Evolutionary conservation across 2,888 invertebrate species (phyloP).

Genomic region (Chrysotoxum bicinctum): DNA sequence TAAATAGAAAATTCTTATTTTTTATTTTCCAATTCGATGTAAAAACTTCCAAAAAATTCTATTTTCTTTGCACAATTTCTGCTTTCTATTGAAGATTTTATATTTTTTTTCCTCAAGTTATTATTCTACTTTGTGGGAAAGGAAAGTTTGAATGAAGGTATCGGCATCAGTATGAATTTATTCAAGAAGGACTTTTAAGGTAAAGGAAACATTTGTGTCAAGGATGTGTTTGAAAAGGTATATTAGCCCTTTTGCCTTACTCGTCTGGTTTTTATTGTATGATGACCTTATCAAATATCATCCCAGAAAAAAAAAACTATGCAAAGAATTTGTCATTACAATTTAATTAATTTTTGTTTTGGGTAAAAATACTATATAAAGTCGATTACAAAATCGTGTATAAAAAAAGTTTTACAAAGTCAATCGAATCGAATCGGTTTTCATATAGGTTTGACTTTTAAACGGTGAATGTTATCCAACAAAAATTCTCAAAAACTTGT

Average conservation of each 20-base stretch:
- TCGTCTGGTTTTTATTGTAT: too few species aligned
- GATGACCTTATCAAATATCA: too few species aligned
- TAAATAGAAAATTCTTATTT: constrained; percentile 11
- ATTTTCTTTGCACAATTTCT: neutral
- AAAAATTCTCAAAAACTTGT: too few species aligned
- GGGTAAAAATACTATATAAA: too few species aligned
- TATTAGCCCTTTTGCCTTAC: neutral
- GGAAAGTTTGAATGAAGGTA: neutral
- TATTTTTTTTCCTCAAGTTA: neutral
- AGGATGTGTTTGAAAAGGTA: neutral
- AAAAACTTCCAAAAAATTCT: neutral
- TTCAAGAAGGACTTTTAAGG: neutral
- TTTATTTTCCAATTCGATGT: neutral
- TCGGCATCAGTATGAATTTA: neutral
- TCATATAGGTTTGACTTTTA: too few species aligned
- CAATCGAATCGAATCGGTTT: too few species aligned
- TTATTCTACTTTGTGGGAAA: neutral
- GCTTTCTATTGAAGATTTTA: neutral
- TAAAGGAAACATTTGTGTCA: neutral
- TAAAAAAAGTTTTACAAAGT: too few species aligned
- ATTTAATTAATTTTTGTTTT: too few species aligned
- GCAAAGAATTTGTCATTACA: too few species aligned
- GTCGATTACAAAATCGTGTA: too few species aligned
- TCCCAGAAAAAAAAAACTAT: too few species aligned
- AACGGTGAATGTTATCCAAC: too few species aligned